Percentiles rank a stretch among this genome's conserved stretches.
phyloP scores from a whole-genome alignment of 2,888 invertebrate species.

The Tetanocera ferruginea region DNA sequence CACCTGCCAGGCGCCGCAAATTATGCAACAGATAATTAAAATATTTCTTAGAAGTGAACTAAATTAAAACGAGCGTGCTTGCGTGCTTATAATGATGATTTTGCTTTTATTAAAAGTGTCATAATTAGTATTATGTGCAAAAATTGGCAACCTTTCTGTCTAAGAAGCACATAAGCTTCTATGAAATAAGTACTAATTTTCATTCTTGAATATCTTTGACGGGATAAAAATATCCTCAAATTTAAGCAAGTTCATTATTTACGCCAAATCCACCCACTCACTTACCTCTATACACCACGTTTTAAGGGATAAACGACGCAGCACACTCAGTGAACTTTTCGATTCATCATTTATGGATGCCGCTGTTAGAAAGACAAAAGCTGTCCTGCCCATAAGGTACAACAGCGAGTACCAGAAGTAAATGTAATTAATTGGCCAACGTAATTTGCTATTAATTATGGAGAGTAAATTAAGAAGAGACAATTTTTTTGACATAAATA shows the following conservation, averaged over 20 bases:
- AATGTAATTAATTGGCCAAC: slow-evolving; percentile 70
- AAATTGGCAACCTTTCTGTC: no score
- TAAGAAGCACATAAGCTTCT: no score
- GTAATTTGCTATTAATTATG: slow-evolving; percentile 58
- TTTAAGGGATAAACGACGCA: slow-evolving; percentile 66
- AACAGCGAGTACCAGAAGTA: slow-evolving; percentile 74
- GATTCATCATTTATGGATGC: slow-evolving; percentile 74
- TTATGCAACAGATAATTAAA: neutral
- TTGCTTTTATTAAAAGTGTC: no score
- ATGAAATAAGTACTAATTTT: no score
- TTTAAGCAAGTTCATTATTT: neutral
- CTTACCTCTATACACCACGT: slow-evolving; percentile 66
- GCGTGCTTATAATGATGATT: no score
- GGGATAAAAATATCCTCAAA: no score
- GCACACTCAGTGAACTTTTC: slow-evolving; percentile 70
- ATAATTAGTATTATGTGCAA: no score
- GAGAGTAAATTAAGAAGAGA: neutral
- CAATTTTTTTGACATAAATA: neutral
- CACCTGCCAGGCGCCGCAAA: slow-evolving; percentile 66
- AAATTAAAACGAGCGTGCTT: no score
- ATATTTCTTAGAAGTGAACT: neutral
- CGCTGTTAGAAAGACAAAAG: slow-evolving; percentile 72
- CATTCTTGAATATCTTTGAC: no score
- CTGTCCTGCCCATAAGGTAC: slow-evolving; percentile 72
- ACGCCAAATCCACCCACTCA: neutral